Conservation (phyloP, 1,140 invertebrate genomes). For the Achatina immaculata region DNA sequence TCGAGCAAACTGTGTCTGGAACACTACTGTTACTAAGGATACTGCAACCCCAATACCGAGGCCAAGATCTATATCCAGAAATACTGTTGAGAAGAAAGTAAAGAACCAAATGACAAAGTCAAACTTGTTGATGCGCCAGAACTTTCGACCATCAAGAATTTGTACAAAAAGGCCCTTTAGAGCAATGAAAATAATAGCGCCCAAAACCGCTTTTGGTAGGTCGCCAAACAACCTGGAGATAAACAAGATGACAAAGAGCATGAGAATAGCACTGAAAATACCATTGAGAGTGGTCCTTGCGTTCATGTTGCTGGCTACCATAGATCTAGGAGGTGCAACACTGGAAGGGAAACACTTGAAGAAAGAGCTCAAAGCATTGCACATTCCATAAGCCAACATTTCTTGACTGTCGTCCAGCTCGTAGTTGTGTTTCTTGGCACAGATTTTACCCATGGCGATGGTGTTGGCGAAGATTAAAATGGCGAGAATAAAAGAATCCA, state of each 20-base stretch:
- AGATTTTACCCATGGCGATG: constrained; percentile 73
- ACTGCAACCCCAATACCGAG: constrained; percentile 64
- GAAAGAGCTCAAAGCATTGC: constrained; percentile 72
- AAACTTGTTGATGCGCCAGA: constrained; percentile 65
- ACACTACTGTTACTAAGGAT: constrained; percentile 64
- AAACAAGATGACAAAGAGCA: constrained; percentile 72
- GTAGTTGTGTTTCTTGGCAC: constrained; percentile 72
- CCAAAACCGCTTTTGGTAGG: constrained; percentile 70
- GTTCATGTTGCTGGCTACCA: constrained; percentile 70
- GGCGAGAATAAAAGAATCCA: constrained; percentile 68
- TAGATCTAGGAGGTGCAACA: constrained; percentile 86
- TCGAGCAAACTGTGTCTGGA: constrained; percentile 64
- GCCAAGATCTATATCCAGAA: constrained; percentile 66
- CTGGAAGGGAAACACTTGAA: constrained; percentile 77
- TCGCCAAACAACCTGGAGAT: constrained; percentile 69
- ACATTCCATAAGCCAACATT: constrained; percentile 73
- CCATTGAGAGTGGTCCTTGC: constrained; percentile 60
- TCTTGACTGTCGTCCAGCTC: constrained; percentile 73
- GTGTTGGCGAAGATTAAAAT: constrained; percentile 71
- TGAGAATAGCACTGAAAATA: constrained; percentile 70
- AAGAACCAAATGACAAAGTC: constrained; percentile 69
- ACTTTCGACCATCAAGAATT: constrained; percentile 60
- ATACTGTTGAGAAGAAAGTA: constrained; percentile 64
- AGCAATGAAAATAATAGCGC: constrained; percentile 66
- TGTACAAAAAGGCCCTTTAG: constrained; percentile 67